phyloP scores from a whole-genome alignment of 2,888 invertebrate genomes.

The Augiades crinisus region DNA sequence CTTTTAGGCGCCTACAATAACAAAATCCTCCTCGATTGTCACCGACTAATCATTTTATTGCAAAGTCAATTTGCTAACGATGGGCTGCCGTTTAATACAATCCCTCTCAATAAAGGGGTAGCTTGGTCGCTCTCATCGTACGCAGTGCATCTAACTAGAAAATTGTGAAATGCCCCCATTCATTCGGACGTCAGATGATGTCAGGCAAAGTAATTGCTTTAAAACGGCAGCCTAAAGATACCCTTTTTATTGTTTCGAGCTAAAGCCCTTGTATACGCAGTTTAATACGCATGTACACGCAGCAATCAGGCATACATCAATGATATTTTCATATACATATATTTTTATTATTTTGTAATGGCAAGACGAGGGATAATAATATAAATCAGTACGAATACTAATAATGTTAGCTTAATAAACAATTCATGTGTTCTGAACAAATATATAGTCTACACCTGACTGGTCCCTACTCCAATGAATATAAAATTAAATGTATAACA shows the following conservation, averaged over 20 bases:
- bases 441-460: too few relatives aligned
- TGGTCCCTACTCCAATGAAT: too few relatives aligned
- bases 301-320: too few relatives aligned
- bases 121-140: not conserved
- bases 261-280: not conserved
- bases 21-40: not conserved
- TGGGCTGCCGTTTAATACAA: not conserved
- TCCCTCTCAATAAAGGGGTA: not conserved
- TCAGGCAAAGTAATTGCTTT: conserved; percentile 11
- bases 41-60: conserved; percentile 4
- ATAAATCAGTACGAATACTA: too few relatives aligned
- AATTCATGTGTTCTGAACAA: too few relatives aligned
- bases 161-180: conserved; percentile 18
- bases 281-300: too few relatives aligned
- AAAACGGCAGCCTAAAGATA: not conserved
- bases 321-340: too few relatives aligned
- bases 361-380: too few relatives aligned
- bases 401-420: too few relatives aligned
- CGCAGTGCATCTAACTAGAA: conserved; percentile 11
- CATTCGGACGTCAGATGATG: not conserved
- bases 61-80: conserved; percentile 3
- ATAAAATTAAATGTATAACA: too few relatives aligned
- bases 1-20: too few relatives aligned
- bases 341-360: too few relatives aligned
- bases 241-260: not conserved